Base-by-base conservation (phyloP, 2,797 vertebrate species). In the Bradypus variegatus region DNA sequence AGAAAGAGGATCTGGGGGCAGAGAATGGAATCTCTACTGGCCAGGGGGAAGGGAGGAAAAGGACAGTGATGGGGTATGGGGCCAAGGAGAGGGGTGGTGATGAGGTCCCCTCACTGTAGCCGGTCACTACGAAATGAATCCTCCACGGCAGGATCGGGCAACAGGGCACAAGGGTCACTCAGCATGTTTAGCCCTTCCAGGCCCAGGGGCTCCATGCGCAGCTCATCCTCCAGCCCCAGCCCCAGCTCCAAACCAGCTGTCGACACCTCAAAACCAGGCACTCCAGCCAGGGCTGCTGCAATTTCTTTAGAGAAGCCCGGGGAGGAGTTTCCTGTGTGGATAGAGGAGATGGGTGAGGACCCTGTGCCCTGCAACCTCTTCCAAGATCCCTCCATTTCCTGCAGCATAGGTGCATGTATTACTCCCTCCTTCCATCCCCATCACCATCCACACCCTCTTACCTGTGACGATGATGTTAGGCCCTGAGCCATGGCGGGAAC, bases 261-360 rank as follows among this genome's bases (percentile, higher is more conserved):
- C 36, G 98, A 98, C 97, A 99, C 97, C 96, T 99, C 98, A 0
- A 99, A 99, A 70, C 98, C 99, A 0, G 98, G 98, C 8, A 99
- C 98, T 6, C 98, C 98, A 0, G 99, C 98, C 96, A 99, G 96
- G 3, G 98, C 98, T 1, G 96, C 98, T 60, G 98, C 97, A 6
- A 99, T 98, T 97, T 99, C 98, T 95, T 98, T 98, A 16, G 99
- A 99, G 95, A 99, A 98, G 11, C 98, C 98, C 0, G 99, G 98
- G 0, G 98, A 97, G 2, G 98, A 98, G 65, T 99, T 98, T 21
- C 98, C 98, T 98, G 96, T 0, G n/a, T 21, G 16, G n/a, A 11
- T 2, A 18, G 21, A 76, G 48, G 50, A 62, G 41, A 25, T 0
- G 4, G 19, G 73, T 93, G 65, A 94, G 80, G 64, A 55, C n/a